These are phyloP conservation scores for Luscinia megarhynchos DNA, from an alignment of 2,797 vertebrate species.

Conservation along the genomic window DNA sequence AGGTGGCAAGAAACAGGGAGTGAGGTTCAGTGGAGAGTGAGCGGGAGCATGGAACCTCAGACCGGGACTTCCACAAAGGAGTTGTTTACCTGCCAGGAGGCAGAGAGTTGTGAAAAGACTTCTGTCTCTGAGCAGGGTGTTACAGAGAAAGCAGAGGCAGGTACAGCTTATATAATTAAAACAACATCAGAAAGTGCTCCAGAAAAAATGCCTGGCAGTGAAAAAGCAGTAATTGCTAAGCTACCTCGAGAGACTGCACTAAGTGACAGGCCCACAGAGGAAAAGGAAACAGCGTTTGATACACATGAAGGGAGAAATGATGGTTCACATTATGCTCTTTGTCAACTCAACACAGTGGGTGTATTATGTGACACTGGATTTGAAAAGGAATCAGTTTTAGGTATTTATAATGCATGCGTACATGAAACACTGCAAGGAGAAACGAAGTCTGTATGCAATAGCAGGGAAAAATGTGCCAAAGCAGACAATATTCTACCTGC, in stretches of 20 bases:
- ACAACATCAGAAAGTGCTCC: conserved; percentile 79
- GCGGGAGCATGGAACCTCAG: not conserved
- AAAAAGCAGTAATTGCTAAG: conserved; percentile 83
- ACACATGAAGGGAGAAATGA: conserved; percentile 81
- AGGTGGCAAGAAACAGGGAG: conserved; percentile 40
- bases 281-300: conserved; percentile 82
- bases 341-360: conserved; percentile 76
- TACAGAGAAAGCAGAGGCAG: conserved; percentile 70
- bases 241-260: conserved; percentile 80
- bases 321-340: conserved; percentile 80
- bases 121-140: conserved; percentile 66
- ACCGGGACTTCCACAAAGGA: conserved; percentile 44
- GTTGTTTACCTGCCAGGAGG: conserved; percentile 75
- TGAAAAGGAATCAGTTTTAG: conserved; percentile 78
- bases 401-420: conserved; percentile 73
- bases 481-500: conserved; percentile 35
- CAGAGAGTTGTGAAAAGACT: conserved; percentile 70
- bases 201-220: conserved; percentile 80
- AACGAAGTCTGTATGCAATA: conserved; percentile 46
- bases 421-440: conserved; percentile 70
- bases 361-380: conserved; percentile 79
- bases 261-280: conserved; percentile 81
- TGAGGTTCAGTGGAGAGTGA: conserved; percentile 25
- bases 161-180: conserved; percentile 80
- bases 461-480: conserved; percentile 60